Evolutionary conservation across 2,797 vertebrate genomes (phyloP).

Genomic region (Pristis pectinata): DNA sequence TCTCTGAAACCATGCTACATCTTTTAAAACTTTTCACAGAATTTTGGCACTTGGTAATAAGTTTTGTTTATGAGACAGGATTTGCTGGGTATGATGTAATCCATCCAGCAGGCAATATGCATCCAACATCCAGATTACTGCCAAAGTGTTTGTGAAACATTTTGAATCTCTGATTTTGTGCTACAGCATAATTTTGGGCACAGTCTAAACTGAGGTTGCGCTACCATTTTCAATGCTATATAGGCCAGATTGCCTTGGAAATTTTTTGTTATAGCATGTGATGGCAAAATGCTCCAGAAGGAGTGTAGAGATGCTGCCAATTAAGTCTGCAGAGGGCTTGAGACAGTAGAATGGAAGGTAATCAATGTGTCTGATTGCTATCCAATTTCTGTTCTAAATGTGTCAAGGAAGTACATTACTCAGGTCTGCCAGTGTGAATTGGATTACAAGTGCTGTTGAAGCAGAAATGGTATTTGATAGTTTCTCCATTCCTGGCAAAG

Average conservation of each 20-base stretch:
- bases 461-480: slow-evolving; percentile 28
- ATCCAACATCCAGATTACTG: neutral
- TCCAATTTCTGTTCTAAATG: slow-evolving; percentile 35
- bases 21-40: neutral
- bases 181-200: slow-evolving; percentile 6
- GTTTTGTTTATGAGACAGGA: slow-evolving; percentile 22
- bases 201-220: neutral
- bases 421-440: slow-evolving; percentile 39
- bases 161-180: neutral
- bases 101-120: neutral
- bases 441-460: slow-evolving; percentile 39
- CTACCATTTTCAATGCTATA: neutral
- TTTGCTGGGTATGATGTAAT: neutral
- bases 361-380: slow-evolving; percentile 39
- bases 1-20: neutral
- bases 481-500: slow-evolving; percentile 32
- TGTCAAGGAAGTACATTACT: slow-evolving; percentile 37
- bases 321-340: neutral
- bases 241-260: neutral
- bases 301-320: neutral
- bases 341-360: slow-evolving; percentile 39
- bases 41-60: neutral
- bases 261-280: neutral
- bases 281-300: neutral
- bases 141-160: neutral